These are phyloP conservation scores for Bombyx huttoni DNA, from an alignment of 2,888 invertebrate species.

Conservation along the genomic window DNA sequence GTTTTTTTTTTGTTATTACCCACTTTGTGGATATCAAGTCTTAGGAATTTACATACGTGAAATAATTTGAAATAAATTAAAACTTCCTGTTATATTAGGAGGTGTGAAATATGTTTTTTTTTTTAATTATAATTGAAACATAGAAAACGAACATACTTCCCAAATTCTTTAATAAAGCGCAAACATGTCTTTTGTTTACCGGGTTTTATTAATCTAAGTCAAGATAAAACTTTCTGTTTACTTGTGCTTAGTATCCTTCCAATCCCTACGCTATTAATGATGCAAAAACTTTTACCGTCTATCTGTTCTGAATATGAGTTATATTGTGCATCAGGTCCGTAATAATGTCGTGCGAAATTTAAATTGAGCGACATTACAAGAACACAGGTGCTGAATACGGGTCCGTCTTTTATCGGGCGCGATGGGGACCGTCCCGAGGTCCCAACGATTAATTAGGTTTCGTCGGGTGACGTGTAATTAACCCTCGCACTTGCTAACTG, in stretches of 20 bases:
- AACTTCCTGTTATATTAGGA: no score
- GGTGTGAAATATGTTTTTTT: no score
- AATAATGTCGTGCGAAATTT: conserved; percentile 25
- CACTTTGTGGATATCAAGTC: no score
- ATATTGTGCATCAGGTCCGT: conserved; percentile 12
- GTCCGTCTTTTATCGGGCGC: conserved; percentile 25
- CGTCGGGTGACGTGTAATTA: conserved; percentile 36
- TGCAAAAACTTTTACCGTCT: conserved; percentile 12
- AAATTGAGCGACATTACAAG: conserved; percentile 30
- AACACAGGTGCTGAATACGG: conserved; percentile 36
- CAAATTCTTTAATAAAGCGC: no score
- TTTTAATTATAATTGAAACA: background rate
- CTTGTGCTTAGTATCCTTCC: background rate
- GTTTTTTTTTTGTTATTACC: background rate
- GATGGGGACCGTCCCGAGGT: conserved; percentile 13
- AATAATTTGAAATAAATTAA: no score
- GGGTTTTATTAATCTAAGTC: conserved; percentile 6
- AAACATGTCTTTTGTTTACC: no score
- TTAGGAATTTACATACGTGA: no score
- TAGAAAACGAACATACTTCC: background rate
- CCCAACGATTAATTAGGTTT: conserved; percentile 36
- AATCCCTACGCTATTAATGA: conserved; percentile 5
- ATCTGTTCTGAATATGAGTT: conserved; percentile 12
- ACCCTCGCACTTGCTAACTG: conserved; percentile 22
- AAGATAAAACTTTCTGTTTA: no score